A percentile compares a stretch with the other conserved stretches of the same genome.
Conservation (phyloP, 2,113 vertebrate species). For the Aphelocoma coerulescens region DNA sequence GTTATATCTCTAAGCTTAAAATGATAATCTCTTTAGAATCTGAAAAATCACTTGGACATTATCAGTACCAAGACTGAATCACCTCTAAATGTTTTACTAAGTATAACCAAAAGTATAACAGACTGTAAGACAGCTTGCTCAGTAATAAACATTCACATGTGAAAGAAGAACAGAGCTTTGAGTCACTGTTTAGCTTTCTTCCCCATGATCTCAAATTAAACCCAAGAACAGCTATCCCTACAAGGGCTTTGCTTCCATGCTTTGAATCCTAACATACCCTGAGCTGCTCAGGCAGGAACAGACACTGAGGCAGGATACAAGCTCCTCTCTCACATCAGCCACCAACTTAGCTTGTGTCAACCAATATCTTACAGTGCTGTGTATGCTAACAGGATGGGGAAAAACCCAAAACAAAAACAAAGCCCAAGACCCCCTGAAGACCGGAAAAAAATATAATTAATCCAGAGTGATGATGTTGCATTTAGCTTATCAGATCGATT, state of each 20-base stretch:
- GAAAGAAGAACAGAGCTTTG: neutral
- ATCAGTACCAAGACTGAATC: conserved; percentile 52
- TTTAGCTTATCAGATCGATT: neutral
- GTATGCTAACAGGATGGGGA: neutral
- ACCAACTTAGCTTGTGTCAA: neutral
- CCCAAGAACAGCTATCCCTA: neutral
- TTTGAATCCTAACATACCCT: neutral
- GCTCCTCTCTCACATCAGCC: neutral
- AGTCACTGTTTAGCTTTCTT: neutral
- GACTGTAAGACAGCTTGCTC: neutral
- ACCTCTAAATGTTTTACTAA: conserved; percentile 63
- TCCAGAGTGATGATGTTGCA: neutral
- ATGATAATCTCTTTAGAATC: conserved; percentile 34
- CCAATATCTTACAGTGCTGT: neutral
- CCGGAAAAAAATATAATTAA: neutral
- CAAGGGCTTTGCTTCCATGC: neutral
- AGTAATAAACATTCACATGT: neutral
- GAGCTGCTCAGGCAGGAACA: neutral
- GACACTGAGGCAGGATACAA: neutral
- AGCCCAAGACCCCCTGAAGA: neutral
- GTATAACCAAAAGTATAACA: neutral
- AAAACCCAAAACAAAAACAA: neutral
- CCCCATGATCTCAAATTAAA: neutral
- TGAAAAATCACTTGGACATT: conserved; percentile 49
- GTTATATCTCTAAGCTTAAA: neutral